Conservation (phyloP, 2,888 invertebrate species). For the Xestoiulus laeticollis region DNA sequence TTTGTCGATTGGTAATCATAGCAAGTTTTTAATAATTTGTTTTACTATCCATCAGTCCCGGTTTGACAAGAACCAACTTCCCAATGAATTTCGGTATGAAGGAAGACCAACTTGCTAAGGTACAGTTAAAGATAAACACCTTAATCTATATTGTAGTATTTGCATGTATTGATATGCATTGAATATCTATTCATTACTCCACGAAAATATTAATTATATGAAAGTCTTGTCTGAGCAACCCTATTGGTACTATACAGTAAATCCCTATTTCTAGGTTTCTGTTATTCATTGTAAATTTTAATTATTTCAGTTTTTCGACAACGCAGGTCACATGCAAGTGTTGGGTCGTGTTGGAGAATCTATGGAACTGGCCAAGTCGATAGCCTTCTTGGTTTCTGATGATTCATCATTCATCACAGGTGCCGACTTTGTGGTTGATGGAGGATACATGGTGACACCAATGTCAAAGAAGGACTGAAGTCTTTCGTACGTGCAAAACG, state of each 20-base stretch:
- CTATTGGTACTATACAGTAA: too few relatives aligned
- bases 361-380: constrained; percentile 14
- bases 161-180: too few relatives aligned
- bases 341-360: constrained; percentile 48
- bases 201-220: too few relatives aligned
- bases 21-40: neutral
- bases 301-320: constrained; percentile 47
- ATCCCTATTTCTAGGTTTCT: too few relatives aligned
- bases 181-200: too few relatives aligned
- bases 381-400: constrained; percentile 49
- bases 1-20: neutral
- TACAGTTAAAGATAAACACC: neutral
- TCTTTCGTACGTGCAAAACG: neutral
- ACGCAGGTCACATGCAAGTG: neutral
- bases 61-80: neutral
- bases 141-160: too few relatives aligned
- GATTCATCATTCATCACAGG: constrained; percentile 50
- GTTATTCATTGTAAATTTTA: neutral
- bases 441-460: constrained; percentile 43
- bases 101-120: neutral
- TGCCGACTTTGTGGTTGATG: constrained; percentile 47
- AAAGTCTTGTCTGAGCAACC: too few relatives aligned
- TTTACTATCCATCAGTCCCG: neutral
- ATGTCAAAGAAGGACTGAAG: too few relatives aligned
- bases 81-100: neutral